These are phyloP conservation scores for Hippopotamus amphibius DNA, from an alignment of 2,113 vertebrate species.

Conservation along the genomic window DNA sequence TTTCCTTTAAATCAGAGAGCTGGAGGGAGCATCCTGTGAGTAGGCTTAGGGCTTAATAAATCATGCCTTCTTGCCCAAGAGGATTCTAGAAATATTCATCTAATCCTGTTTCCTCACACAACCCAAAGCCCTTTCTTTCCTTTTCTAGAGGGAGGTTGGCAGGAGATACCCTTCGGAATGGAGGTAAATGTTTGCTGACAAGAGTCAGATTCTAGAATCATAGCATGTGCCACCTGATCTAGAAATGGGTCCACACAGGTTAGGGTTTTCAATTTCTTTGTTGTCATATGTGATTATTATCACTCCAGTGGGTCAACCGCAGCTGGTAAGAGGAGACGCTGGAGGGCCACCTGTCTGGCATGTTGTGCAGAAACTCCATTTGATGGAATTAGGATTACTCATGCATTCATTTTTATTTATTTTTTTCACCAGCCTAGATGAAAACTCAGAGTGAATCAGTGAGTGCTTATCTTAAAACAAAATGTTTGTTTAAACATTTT, in stretches of 20 bases:
- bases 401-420: background rate
- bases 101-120: background rate
- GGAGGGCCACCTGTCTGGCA: background rate
- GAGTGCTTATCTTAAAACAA: background rate
- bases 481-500: constrained; percentile 29
- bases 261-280: background rate
- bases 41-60: background rate
- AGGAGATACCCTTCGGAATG: background rate
- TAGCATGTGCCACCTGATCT: background rate
- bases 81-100: background rate
- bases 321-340: background rate
- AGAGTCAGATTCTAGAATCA: background rate
- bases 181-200: background rate
- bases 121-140: background rate
- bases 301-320: background rate
- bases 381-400: background rate
- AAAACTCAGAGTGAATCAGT: constrained; percentile 7
- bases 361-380: background rate
- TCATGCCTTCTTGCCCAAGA: background rate
- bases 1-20: background rate
- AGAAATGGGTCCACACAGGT: background rate
- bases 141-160: background rate
- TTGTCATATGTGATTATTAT: background rate
- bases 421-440: background rate
- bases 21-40: background rate